Conservation (phyloP, 64 coral and sea anemone genomes). For the Montipora sp. region DNA sequence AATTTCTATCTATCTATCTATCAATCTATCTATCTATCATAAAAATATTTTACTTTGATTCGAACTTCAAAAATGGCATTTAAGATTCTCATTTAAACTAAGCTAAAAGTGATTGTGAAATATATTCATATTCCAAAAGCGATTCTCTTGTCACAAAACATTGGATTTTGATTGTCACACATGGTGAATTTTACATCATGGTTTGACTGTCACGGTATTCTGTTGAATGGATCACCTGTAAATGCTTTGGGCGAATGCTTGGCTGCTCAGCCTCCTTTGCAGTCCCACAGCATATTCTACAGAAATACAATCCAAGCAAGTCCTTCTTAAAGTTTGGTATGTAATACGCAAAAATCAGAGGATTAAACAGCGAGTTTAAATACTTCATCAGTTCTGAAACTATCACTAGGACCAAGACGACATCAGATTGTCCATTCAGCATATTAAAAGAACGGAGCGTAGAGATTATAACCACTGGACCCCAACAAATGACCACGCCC, state of each 20-base stretch:
- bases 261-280: not conserved
- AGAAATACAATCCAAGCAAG: conserved; percentile 28
- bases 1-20: too few relatives aligned
- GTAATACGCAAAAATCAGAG: conserved; percentile 55
- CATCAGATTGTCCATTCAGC: not conserved
- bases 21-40: too few relatives aligned
- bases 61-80: too few relatives aligned
- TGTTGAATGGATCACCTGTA: not conserved
- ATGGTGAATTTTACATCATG: not conserved
- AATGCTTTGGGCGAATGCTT: not conserved
- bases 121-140: too few relatives aligned
- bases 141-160: not conserved
- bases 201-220: conserved; percentile 43
- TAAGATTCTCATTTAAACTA: too few relatives aligned
- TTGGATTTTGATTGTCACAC: not conserved
- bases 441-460: conserved; percentile 38
- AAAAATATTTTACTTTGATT: too few relatives aligned
- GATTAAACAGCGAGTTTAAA: conserved; percentile 53
- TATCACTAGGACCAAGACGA: conserved; percentile 10
- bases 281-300: not conserved
- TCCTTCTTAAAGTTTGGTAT: conserved; percentile 51
- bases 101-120: too few relatives aligned
- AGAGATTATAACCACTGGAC: conserved; percentile 3
- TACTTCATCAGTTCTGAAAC: conserved; percentile 30
- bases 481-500: conserved; percentile 60